Evolutionary conservation across 53 echinoderm and acorn worm species (phyloP).

Genomic region (Actinopyga echinites): DNA sequence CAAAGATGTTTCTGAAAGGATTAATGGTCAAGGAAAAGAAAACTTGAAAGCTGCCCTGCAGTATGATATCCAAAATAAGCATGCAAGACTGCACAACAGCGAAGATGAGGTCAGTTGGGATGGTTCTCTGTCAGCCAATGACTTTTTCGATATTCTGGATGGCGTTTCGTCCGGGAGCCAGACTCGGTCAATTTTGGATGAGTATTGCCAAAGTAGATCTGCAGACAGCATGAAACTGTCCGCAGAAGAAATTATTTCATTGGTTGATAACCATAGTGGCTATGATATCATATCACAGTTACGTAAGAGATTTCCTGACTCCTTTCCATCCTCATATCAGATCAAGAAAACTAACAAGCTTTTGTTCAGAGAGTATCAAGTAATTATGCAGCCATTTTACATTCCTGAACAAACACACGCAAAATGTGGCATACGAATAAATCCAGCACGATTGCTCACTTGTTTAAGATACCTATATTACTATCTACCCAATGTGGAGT

Average conservation of each 20-base stretch:
- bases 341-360: neutral
- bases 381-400: neutral
- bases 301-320: slow-evolving; percentile 3
- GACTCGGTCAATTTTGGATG: neutral
- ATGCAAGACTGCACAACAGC: too few species aligned
- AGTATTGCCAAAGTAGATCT: neutral
- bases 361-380: slow-evolving; percentile 9
- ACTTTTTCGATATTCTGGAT: neutral
- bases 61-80: too few species aligned
- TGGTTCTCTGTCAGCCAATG: neutral
- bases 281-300: slow-evolving; percentile 13
- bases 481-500: neutral
- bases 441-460: neutral
- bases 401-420: neutral
- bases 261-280: slow-evolving; percentile 39
- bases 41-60: too few species aligned
- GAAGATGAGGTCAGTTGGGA: neutral
- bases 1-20: too few species aligned
- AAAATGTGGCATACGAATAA: neutral
- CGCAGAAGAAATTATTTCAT: slow-evolving; percentile 13
- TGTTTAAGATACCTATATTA: slow-evolving; percentile 18
- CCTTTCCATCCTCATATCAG: neutral
- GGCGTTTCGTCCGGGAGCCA: neutral
- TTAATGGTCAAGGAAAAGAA: too few species aligned
- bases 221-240: neutral